Evolutionary conservation across 2,113 vertebrate species (phyloP).

Genomic region (Coregonus clupeaformis): DNA sequence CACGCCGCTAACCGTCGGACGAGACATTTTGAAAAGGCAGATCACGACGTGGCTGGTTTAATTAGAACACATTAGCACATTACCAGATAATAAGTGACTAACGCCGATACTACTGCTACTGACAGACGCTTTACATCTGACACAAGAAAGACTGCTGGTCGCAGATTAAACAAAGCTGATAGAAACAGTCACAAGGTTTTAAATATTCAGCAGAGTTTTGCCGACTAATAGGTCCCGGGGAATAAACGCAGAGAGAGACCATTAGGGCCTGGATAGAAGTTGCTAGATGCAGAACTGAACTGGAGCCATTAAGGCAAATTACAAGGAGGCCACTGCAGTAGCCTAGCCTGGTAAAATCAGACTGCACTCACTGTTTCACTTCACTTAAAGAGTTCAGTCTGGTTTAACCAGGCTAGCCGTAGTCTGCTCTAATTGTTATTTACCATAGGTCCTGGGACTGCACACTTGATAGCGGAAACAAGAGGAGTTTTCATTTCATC

Average conservation of each 20-base stretch:
- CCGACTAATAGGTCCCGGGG: conserved; percentile 29
- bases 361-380: too few relatives aligned
- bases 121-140: conserved; percentile 5
- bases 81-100: conserved; percentile 36
- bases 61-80: conserved; percentile 32
- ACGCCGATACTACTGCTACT: neutral
- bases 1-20: conserved; percentile 8
- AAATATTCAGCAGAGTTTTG: conserved; percentile 36
- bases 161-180: conserved; percentile 22
- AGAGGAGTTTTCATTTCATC: too few relatives aligned
- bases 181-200: conserved; percentile 18
- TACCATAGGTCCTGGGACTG: conserved; percentile 34
- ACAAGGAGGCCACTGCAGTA: conserved; percentile 32
- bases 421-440: conserved; percentile 51
- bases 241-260: conserved; percentile 24
- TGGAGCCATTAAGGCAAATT: conserved; percentile 55
- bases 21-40: conserved; percentile 8
- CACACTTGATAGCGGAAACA: conserved; percentile 29
- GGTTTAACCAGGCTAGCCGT: conserved; percentile 17
- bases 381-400: too few relatives aligned
- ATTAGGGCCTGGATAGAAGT: conserved; percentile 15
- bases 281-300: conserved; percentile 7
- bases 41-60: conserved; percentile 37
- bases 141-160: conserved; percentile 6
- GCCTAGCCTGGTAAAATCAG: neutral